A percentile compares a stretch with the other conserved stretches of the same genome.
phyloP scores from a whole-genome alignment of 2,888 invertebrate genomes.

The Notocelia uddmanniana region DNA sequence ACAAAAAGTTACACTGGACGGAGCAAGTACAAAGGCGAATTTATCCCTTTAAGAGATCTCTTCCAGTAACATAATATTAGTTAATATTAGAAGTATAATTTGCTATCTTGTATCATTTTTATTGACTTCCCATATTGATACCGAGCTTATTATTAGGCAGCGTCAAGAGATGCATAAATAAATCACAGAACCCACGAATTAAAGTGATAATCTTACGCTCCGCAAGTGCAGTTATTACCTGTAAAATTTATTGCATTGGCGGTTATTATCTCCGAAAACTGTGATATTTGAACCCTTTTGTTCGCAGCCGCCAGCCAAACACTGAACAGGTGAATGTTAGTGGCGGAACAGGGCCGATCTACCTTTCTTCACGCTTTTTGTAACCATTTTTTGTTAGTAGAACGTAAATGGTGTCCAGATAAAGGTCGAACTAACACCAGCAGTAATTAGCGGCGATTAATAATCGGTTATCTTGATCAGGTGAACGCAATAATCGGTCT shows the following conservation, averaged over 20 bases:
- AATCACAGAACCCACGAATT: slow-evolving; percentile 75
- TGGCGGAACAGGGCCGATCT: slow-evolving; percentile 68
- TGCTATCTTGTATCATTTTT: too few relatives aligned
- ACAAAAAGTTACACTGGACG: too few relatives aligned
- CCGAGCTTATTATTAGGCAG: slow-evolving; percentile 1
- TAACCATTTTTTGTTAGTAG: slow-evolving; percentile 69
- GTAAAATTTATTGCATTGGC: slow-evolving; percentile 77
- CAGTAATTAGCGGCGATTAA: slow-evolving; percentile 85
- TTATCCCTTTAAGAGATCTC: too few relatives aligned
- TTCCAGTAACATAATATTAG: too few relatives aligned
- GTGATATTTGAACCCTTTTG: slow-evolving; percentile 85
- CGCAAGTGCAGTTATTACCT: slow-evolving; percentile 82
- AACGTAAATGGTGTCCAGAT: slow-evolving; percentile 83
- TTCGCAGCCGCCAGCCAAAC: slow-evolving; percentile 80
- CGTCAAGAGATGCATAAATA: slow-evolving; percentile 57
- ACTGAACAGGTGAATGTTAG: slow-evolving; percentile 80
- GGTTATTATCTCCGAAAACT: slow-evolving; percentile 80
- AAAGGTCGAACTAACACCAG: slow-evolving; percentile 84
- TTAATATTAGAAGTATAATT: too few relatives aligned
- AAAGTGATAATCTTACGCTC: slow-evolving; percentile 73
- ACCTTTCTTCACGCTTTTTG: slow-evolving; percentile 83
- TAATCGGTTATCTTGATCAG: slow-evolving; percentile 84
- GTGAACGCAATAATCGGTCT: slow-evolving; percentile 74
- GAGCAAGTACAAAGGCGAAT: too few relatives aligned
- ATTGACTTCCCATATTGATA: neutral